Evolutionary conservation across 2,113 vertebrate genomes (phyloP).

Genomic region (Dryoscopus gambensis): DNA sequence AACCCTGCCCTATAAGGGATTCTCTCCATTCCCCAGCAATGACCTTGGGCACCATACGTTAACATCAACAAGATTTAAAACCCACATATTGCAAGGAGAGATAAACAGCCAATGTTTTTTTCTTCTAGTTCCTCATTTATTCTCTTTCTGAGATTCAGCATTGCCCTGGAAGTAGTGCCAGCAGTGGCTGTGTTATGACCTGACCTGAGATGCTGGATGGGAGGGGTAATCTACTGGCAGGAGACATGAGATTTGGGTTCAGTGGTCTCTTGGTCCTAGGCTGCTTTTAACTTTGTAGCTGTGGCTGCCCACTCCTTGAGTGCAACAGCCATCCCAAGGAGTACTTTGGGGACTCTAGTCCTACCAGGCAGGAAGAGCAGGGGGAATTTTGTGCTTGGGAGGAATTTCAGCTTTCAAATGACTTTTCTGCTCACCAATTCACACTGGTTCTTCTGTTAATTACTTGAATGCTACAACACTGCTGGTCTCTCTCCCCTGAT

Average conservation of each 20-base stretch:
- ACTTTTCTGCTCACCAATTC: neutral
- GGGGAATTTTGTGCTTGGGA: neutral
- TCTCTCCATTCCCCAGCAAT: slow-evolving; percentile 22
- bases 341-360: neutral
- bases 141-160: neutral
- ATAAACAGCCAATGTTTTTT: neutral
- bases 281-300: neutral
- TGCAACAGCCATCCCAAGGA: neutral
- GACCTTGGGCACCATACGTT: neutral
- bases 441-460: neutral
- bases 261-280: neutral
- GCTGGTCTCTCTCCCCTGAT: neutral
- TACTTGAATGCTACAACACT: neutral
- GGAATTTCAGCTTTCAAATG: neutral
- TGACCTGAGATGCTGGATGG: neutral
- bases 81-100: neutral
- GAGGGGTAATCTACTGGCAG: neutral
- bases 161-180: neutral
- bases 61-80: neutral
- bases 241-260: neutral
- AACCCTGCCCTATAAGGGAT: slow-evolving; percentile 56
- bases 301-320: neutral
- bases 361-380: neutral
- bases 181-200: neutral
- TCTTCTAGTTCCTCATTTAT: neutral